phyloP scores from a whole-genome alignment of 2,113 vertebrate genomes.

The Papio anubis region DNA sequence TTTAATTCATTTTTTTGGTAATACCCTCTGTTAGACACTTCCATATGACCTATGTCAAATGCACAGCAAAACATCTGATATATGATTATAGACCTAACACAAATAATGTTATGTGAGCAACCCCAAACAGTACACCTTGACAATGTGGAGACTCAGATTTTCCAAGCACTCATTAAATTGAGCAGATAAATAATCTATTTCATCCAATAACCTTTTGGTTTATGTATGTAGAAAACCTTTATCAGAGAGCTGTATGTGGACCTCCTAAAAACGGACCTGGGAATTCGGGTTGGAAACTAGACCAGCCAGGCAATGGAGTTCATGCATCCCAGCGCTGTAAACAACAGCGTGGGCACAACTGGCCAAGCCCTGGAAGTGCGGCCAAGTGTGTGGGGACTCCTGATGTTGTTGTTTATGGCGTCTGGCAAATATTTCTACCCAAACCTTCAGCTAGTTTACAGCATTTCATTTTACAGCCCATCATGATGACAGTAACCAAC shows the following conservation, averaged over 20 bases:
- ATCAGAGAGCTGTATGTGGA: conserved; percentile 37
- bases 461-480: conserved; percentile 77
- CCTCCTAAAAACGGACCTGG: neutral
- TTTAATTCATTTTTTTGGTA: neutral
- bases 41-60: neutral
- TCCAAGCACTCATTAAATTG: conserved; percentile 29
- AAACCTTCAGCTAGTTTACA: conserved; percentile 72
- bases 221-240: conserved; percentile 8
- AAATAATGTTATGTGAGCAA: neutral
- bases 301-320: neutral
- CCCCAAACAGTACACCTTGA: neutral
- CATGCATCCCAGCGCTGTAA: neutral
- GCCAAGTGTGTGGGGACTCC: conserved; percentile 53
- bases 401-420: conserved; percentile 73
- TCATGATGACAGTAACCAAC: conserved; percentile 72
- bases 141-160: neutral
- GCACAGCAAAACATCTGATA: neutral
- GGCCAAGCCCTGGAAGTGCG: conserved; percentile 18
- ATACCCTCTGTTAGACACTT: neutral
- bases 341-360: conserved; percentile 1
- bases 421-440: conserved; percentile 76
- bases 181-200: conserved; percentile 33
- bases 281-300: neutral
- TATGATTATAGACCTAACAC: neutral
- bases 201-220: conserved; percentile 28